Percentiles rank a stretch among this genome's conserved stretches.
phyloP scores from a whole-genome alignment of 2,113 vertebrate genomes.

The Eolophus roseicapilla region DNA sequence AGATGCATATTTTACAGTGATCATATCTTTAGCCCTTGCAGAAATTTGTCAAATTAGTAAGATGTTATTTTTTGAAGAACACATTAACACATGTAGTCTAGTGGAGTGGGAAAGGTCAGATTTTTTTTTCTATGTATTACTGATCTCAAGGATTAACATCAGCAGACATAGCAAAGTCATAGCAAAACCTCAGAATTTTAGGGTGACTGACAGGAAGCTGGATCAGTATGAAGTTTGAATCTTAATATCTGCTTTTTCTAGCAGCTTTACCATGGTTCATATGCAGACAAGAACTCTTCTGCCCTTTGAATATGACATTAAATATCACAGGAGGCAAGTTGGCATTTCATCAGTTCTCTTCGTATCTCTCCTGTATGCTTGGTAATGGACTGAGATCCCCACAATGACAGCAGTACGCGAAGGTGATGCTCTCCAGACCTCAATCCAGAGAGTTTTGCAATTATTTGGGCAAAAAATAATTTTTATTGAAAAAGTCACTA shows the following conservation, averaged over 20 bases:
- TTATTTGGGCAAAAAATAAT: neutral
- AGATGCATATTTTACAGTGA: neutral
- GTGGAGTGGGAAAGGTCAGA: neutral
- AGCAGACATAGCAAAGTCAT: neutral
- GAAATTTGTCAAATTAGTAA: neutral
- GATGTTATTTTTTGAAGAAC: neutral
- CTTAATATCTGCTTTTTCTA: neutral
- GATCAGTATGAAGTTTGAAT: neutral
- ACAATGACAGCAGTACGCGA: neutral
- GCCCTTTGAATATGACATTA: constrained; percentile 5
- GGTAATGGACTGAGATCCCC: neutral
- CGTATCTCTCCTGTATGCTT: neutral
- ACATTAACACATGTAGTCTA: neutral
- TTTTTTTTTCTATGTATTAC: neutral
- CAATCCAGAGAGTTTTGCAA: neutral
- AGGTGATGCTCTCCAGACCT: neutral
- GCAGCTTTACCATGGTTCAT: neutral
- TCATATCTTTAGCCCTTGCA: neutral
- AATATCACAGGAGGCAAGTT: neutral
- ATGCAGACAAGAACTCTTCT: neutral
- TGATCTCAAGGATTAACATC: neutral
- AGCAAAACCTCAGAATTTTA: neutral
- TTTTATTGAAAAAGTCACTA: neutral
- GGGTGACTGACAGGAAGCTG: neutral
- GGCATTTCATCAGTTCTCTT: neutral